Percentiles rank a stretch among this genome's conserved stretches.
Evolutionary conservation across 2,113 vertebrate species (phyloP).

Genomic region (Acrocephalus kingi): DNA sequence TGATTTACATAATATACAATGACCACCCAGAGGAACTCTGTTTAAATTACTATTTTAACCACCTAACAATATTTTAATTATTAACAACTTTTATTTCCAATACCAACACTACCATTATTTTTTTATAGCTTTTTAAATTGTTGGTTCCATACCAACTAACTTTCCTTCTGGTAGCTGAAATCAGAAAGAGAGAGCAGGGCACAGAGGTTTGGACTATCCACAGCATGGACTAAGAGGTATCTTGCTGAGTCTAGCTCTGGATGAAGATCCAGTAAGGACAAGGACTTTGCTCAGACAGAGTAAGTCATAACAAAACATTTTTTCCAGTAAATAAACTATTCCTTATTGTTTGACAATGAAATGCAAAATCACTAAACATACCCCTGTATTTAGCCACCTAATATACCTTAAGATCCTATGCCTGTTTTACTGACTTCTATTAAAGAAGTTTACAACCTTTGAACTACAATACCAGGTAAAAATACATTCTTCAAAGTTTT

Average conservation of each 20-base stretch:
- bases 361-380: neutral
- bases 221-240: accelerated
- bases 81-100: neutral
- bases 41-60: neutral
- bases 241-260: neutral
- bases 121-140: neutral
- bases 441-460: neutral
- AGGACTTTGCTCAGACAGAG: neutral
- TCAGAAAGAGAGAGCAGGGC: neutral
- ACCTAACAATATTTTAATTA: neutral
- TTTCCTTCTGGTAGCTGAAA: neutral
- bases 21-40: neutral
- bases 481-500: neutral
- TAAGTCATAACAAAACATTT: neutral
- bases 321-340: neutral
- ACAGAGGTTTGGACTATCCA: neutral
- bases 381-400: neutral
- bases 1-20: neutral
- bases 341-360: neutral
- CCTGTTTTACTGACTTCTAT: neutral
- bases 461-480: neutral
- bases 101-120: neutral
- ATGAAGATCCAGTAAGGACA: neutral
- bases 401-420: neutral
- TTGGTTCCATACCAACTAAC: neutral